Evolutionary conservation across 2,113 vertebrate species (phyloP), one percentile per base, ranked within the genome.

Genomic region (Centropristis striata): DNA sequence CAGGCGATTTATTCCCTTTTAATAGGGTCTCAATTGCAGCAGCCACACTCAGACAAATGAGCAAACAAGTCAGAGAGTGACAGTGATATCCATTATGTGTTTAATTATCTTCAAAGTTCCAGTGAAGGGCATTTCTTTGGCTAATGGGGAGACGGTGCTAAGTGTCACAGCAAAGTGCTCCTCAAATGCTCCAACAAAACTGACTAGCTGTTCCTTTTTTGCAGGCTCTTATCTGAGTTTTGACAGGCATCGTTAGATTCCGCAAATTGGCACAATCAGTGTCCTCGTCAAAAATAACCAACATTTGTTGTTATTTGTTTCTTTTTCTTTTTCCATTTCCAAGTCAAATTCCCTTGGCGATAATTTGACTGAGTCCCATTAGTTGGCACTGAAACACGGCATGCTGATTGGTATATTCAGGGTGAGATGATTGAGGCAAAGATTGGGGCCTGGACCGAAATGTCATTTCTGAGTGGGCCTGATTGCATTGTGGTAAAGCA

Each of bases 101-200:
- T 95, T 95, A 95, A 95, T 95, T 94, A 95, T 95, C 93, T 94
- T 94, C 93, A 95, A 95, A 95, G 95, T 93, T 95, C 90, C 92
- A 94, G 92, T 91, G 92, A 95, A 95, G 94, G 94, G 90, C 94
- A 94, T 93, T 92, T 92, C 89, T 92, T 92, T 90, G 74, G 85
- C 91, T 94, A 95, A 94, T 94, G 93, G 93, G 92, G 87, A 93
- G 92, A 94, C 88, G 58, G 91, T 85, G 91, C 85, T 83, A 77
- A 90, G 91, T 92, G 83, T 90, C 90, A 92, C 88, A 85, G 91
- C 87, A 92, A 93, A 93, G 91, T 90, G 84, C 88, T 91, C 86
- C 88, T 92, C 89, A 84, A 90, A 89, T 81, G 87, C 74, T 88
- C 88, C 80, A 84, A 88, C 91, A 85, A 92, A 92, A 87, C 78